Evolutionary conservation across 1,140 invertebrate genomes (phyloP).

Genomic region (Adoxophyes honmai): DNA sequence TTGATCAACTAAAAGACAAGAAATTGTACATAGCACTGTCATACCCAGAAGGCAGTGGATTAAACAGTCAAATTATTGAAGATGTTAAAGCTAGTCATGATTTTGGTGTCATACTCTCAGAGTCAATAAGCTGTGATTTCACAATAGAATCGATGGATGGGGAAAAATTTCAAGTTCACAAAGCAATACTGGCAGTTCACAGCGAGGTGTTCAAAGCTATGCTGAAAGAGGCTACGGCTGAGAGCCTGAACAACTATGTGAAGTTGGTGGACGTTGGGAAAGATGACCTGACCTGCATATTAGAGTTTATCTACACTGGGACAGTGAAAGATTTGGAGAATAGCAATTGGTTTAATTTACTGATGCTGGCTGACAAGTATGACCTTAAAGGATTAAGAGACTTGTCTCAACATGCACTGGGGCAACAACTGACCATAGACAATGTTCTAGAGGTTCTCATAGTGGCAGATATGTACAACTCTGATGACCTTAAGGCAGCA

Average conservation of each 20-base stretch:
- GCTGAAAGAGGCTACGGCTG: conserved; percentile 63
- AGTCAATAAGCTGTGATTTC: conserved; percentile 58
- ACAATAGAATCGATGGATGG: conserved; percentile 60
- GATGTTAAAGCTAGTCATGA: conserved; percentile 39
- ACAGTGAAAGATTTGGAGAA: conserved; percentile 49
- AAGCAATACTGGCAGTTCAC: conserved; percentile 41
- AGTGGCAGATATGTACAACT: conserved; percentile 56
- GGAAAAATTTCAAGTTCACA: conserved; percentile 54
- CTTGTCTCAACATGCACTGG: conserved; percentile 45
- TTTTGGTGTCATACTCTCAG: conserved; percentile 44
- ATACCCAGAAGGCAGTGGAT: conserved; percentile 22
- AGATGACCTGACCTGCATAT: conserved; percentile 44
- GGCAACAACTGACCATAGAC: conserved; percentile 37
- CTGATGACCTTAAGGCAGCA: conserved; percentile 41
- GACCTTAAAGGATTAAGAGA: conserved; percentile 48
- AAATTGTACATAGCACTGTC: conserved; percentile 48
- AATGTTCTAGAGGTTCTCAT: conserved; percentile 57
- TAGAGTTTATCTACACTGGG: conserved; percentile 63
- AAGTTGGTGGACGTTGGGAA: conserved; percentile 56
- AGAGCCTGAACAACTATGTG: conserved; percentile 55
- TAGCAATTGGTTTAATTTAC: conserved; percentile 46
- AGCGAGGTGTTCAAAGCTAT: conserved; percentile 70
- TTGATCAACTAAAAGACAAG: conserved; percentile 49
- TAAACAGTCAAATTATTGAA: conserved; percentile 25
- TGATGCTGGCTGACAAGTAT: conserved; percentile 57